Base-by-base conservation (phyloP, 2,888 invertebrate genomes). In the Heterodera filipjevi region DNA sequence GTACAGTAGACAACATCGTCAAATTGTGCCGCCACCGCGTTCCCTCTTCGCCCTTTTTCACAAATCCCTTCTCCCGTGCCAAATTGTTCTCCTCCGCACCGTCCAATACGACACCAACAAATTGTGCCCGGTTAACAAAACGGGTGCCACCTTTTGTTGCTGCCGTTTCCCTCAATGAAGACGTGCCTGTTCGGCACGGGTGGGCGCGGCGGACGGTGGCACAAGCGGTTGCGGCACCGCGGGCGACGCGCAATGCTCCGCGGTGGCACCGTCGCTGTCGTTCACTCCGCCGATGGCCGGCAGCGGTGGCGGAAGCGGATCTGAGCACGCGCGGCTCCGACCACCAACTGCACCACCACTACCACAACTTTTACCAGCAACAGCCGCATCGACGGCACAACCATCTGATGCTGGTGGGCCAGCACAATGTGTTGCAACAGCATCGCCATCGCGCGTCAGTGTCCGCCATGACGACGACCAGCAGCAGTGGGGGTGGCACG, bases 241-340 rank as follows among this genome's bases (percentile, higher is more conserved):
- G 22, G 53, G 27, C 59, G 59, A 19, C 27, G 59, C 59, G 59
- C 59, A 59, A n/a, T 59, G 59, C 27, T 59, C 59, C 59, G 59
- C 59, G 59, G 27, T n/a, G 59, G 59, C 59, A 5, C 59, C 59
- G 59, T 59, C 59, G 59, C 27, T 59, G 59, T 59, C 59, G 2
- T 59, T 59, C 27, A 59, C 59, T n/a, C 59, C 59, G 59, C 59
- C 59, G 27, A 59, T 59, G 59, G 59, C 59, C 59, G 59, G 59
- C 27, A 12, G 49, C 49, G 19, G 16, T 27, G 59, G 59, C 27
- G 6, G 39, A 39, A 1, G 53, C 53, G 53, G 5, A 16, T 16
- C 53, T 59, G 59, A 59, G 59, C 27, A 30, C 59, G 59, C 59
- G 59, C 59, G 59, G 59, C 27, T 59, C 59, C 6, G 59, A 59